Conservation (phyloP, 2,888 invertebrate genomes). For the Vannuccia rotundouncinata region DNA sequence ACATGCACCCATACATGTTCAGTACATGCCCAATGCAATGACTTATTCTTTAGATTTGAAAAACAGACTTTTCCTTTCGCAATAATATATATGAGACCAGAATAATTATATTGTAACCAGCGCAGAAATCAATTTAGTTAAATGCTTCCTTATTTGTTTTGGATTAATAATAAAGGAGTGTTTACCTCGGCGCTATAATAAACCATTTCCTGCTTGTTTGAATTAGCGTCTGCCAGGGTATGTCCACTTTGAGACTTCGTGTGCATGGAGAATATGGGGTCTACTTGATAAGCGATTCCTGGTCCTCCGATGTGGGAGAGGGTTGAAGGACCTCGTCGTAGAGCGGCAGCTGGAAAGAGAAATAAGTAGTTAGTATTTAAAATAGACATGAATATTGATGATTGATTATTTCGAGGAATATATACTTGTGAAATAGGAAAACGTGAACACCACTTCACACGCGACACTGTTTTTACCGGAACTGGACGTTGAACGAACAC, state of each 20-base stretch:
- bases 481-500: too few species aligned
- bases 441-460: too few species aligned
- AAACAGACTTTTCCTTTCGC: too few species aligned
- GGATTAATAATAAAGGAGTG: not conserved
- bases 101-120: not conserved
- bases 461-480: too few species aligned
- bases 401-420: too few species aligned
- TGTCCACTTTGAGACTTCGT: not conserved
- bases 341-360: not conserved
- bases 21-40: too few species aligned
- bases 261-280: constrained; percentile 8
- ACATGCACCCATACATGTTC: too few species aligned
- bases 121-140: not conserved
- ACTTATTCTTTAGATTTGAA: too few species aligned
- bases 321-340: not conserved
- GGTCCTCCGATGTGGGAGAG: not conserved
- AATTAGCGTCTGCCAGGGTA: not conserved
- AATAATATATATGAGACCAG: not conserved
- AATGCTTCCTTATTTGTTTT: not conserved
- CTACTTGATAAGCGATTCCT: not conserved
- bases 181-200: not conserved
- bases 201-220: constrained; percentile 9
- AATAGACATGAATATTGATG: not conserved
- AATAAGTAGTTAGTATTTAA: not conserved
- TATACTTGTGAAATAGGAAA: too few species aligned